Conservation (phyloP, 2,888 invertebrate species). For the Himalopsyche tibetana region DNA sequence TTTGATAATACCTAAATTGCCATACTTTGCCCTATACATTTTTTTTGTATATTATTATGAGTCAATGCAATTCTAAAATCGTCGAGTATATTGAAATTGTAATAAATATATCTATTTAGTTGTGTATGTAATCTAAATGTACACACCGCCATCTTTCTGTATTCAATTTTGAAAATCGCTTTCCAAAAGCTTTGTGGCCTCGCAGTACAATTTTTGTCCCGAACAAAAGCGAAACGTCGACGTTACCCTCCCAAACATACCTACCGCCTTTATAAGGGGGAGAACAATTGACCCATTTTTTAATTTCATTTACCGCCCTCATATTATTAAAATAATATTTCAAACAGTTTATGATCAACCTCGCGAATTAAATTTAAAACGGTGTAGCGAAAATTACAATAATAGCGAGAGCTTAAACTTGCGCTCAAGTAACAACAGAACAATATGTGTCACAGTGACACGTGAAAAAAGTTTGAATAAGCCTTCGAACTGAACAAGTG, state of each 20-base stretch:
- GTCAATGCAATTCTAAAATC: too few species aligned
- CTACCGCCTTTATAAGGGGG: conserved; percentile 10
- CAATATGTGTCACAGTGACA: background rate
- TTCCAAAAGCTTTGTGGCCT: background rate
- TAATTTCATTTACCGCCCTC: conserved; percentile 65
- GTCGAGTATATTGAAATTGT: too few species aligned
- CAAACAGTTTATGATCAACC: conserved; percentile 65
- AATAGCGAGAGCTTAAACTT: background rate
- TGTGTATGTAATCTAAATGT: too few species aligned
- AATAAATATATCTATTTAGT: too few species aligned
- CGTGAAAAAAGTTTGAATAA: background rate
- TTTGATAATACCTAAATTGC: too few species aligned
- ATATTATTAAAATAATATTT: conserved; percentile 65
- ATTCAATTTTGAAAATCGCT: too few species aligned
- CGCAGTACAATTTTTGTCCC: background rate
- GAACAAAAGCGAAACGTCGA: background rate
- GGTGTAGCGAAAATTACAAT: conserved; percentile 45
- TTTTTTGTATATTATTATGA: too few species aligned
- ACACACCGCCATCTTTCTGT: too few species aligned
- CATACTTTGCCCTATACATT: too few species aligned
- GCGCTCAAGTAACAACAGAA: background rate
- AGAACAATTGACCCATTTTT: conserved; percentile 56
- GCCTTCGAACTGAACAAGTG: background rate
- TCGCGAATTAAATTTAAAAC: conserved; percentile 56
- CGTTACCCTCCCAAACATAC: background rate